Base-by-base conservation (phyloP, 1,140 invertebrate genomes). In the Diachasmimorpha longicaudata region DNA sequence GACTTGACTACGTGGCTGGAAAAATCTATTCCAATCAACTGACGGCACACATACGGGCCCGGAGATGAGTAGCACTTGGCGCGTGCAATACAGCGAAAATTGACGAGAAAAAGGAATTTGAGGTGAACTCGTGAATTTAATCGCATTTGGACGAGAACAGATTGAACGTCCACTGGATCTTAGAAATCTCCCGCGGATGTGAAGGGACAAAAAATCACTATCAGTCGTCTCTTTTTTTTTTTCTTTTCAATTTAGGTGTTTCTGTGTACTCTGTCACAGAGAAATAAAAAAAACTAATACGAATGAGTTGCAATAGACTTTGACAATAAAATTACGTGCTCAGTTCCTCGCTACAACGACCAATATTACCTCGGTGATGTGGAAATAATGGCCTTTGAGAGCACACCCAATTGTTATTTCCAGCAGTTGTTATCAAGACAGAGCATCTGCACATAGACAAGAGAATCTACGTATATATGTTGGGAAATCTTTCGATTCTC, bases 301-400 rank as follows among this genome's bases (percentile, higher is more conserved):
- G 16, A 37, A 63, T 42, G 31, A 46, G 19, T 70, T 58, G 19
- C 25, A 58, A 55, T 9, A 63, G 52, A 66, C 37, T 31, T 63
- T 21, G 37, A 63, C 70, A 58, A 71, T 48, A 63, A 31, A 37
- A 71, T 76, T 70, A 75, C 67, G 44, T 37, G 66, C 48, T 70
- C 39, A 44, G 46, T 55, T 75, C 55, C 72, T 73, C 39, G 58
- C 16, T 39, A 44, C 63, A 74, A 74, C 37, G 68, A 68, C 39
- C 63, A 44, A 68, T 74, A 74, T 74, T 44, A 48, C 21, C 48
- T 46, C 58, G 55, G 25, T 48, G 23, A 52, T 48, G 42, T 37
- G 67, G 46, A 70, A 75, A 68, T 75, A 75, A 75, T 74, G 72
- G 66, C 46, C 67, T 44, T 74, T 44, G 72, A 74, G 67, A 74